Percentiles rank a stretch among this genome's conserved stretches.
Conservation (phyloP, 1,140 invertebrate genomes). For the Lepidotrigona ventralis region DNA sequence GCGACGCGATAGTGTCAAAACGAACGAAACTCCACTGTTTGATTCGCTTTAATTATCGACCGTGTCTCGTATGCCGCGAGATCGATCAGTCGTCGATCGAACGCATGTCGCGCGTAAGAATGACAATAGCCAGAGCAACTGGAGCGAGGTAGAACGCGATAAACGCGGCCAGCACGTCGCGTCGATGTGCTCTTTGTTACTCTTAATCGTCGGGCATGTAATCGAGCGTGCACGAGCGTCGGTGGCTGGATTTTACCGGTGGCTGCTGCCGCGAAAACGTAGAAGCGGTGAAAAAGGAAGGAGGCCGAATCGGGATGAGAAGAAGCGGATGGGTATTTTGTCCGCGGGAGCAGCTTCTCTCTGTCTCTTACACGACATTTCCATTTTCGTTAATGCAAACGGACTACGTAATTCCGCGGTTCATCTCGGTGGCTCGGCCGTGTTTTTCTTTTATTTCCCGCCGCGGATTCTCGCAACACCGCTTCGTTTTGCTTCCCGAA, state of each 20-base stretch:
- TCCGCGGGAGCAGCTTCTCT: not conserved
- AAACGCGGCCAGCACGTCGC: constrained; percentile 16
- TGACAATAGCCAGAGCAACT: constrained; percentile 17
- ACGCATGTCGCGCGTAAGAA: not conserved
- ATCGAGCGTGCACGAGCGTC: constrained; percentile 35
- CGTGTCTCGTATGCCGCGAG: not conserved
- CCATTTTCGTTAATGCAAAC: constrained; percentile 50
- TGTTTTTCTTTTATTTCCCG: constrained; percentile 9
- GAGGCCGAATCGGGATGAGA: not conserved
- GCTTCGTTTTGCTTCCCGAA: constrained; percentile 17
- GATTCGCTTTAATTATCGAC: not conserved
- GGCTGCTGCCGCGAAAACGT: not conserved
- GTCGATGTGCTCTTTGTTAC: constrained; percentile 38
- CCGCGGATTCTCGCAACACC: not conserved
- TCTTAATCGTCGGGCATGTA: constrained; percentile 44
- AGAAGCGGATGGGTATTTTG: not conserved
- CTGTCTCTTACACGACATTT: constrained; percentile 22
- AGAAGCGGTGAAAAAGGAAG: constrained; percentile 39
- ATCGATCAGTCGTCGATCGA: not conserved
- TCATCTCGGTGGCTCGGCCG: not conserved
- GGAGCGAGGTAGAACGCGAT: constrained; percentile 47
- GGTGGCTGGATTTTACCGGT: constrained; percentile 9
- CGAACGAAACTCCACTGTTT: not conserved
- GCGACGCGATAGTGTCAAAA: not conserved
- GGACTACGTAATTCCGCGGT: constrained; percentile 38